phyloP scores from a whole-genome alignment of 2,888 invertebrate genomes.

The Lepidocyrtoides sp. region DNA sequence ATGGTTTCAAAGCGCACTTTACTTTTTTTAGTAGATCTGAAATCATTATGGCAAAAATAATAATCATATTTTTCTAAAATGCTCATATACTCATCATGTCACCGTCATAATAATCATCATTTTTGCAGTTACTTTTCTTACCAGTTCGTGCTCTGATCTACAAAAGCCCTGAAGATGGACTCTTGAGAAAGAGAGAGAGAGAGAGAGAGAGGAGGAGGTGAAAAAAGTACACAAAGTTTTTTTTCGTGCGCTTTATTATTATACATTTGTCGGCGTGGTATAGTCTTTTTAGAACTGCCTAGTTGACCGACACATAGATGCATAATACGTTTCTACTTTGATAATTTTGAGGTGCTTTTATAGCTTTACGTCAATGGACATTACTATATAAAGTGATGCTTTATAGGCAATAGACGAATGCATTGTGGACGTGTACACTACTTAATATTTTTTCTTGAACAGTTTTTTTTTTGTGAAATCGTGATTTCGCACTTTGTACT shows the following conservation, averaged over 20 bases:
- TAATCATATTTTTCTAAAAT: slow-evolving; percentile 78
- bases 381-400: slow-evolving; percentile 31
- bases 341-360: slow-evolving; percentile 13
- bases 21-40: slow-evolving; percentile 67
- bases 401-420: slow-evolving; percentile 1
- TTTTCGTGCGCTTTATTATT: slow-evolving; percentile 27
- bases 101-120: slow-evolving; percentile 78
- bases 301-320: neutral
- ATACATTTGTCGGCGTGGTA: slow-evolving; percentile 5
- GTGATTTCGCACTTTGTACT: slow-evolving; percentile 83
- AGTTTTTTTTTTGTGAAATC: slow-evolving; percentile 78
- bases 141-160: slow-evolving; percentile 78
- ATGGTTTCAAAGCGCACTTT: slow-evolving; percentile 57
- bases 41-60: slow-evolving; percentile 80
- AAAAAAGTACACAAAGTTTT: slow-evolving; percentile 50
- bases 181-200: too few relatives aligned
- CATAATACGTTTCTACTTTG: neutral
- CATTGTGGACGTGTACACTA: slow-evolving; percentile 4
- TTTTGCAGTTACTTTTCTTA: slow-evolving; percentile 48
- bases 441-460: slow-evolving; percentile 34
- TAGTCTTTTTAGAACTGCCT: slow-evolving; percentile 22
- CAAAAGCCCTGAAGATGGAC: slow-evolving; percentile 75
- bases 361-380: slow-evolving; percentile 3
- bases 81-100: slow-evolving; percentile 79
- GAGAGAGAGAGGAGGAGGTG: slow-evolving; percentile 61